Base-by-base conservation (phyloP, 2,888 invertebrate species). In the Tillus elongatus region DNA sequence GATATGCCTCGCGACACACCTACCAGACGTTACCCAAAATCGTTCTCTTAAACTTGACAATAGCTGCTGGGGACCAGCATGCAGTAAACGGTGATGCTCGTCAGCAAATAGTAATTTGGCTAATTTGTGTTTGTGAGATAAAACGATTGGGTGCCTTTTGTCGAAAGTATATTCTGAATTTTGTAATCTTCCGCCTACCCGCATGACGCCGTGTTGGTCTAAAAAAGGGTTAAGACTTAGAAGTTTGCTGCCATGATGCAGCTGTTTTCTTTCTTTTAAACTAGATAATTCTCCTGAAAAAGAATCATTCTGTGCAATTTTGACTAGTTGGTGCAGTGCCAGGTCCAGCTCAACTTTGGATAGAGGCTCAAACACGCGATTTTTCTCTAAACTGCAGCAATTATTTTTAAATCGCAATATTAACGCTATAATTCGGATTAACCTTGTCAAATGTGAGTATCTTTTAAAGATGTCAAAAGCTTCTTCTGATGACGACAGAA, bases 11-110 rank as follows among this genome's bases (percentile, higher is more conserved):
- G 39, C 37, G n/a, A 33, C 3, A 11, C 33, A 31, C 14, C 36
- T 27, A 15, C 43, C 46, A 12, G 30, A 16, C 14, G 44, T 8
- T 2, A 37, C 39, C 46, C 46, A 46, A 35, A 30, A 49, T 30
- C 28, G 33, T 16, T 37, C 10, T 3, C 42, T 8, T 14, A 45
- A 11, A 9, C 34, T n/a, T 4, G 32, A 15, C n/a, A 49, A 31
- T 16, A 38, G 10, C 10, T 41, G 39, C 14, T 41, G 43, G 4
- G 41, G 32, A 2, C 49, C 48, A 3, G 49, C 46, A 37, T 46
- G 49, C 4, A 46, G 34, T 3, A 39, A 12, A 10, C 14, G 9
- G 1, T 19, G 4, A 41, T 52, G 53, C 10, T 46, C 42, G 33
- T 43, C 8, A 8, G 31, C 13, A 12, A 51, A 31, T 24, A 51